Percentiles rank a stretch among this genome's conserved stretches.
phyloP scores from a whole-genome alignment of 2,113 vertebrate species.

The Toxotes jaculatrix region DNA sequence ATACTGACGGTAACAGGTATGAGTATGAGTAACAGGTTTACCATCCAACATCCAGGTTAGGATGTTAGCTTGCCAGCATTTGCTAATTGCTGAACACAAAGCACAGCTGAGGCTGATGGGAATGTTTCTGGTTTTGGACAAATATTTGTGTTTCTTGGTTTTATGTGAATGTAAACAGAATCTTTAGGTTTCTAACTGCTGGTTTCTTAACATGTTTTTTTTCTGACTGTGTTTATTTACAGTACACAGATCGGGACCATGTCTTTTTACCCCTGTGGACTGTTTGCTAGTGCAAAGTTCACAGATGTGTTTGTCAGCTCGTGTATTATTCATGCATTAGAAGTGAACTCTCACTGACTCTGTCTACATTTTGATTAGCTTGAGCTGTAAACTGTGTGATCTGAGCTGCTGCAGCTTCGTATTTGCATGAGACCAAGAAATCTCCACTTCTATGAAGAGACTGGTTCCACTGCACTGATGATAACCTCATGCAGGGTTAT shows the following conservation, averaged over 20 bases:
- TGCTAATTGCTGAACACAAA: no score
- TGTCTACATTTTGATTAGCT: not conserved
- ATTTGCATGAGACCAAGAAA: not conserved
- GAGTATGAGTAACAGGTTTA: no score
- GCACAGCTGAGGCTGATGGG: no score
- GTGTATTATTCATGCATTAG: constrained; percentile 18
- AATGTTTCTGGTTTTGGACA: no score
- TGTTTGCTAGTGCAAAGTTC: not conserved
- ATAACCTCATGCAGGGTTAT: constrained; percentile 18
- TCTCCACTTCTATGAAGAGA: not conserved
- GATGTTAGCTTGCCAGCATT: no score
- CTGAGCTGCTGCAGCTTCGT: not conserved
- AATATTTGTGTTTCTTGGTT: not conserved
- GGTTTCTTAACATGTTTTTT: not conserved
- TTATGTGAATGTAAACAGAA: no score
- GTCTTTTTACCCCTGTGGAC: not conserved
- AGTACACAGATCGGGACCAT: not conserved
- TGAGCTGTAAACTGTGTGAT: constrained; percentile 3
- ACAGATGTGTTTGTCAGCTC: not conserved
- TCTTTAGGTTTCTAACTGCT: no score
- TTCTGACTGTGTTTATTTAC: not conserved
- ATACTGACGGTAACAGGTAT: no score
- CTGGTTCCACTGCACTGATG: not conserved
- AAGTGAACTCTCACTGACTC: constrained; percentile 5
- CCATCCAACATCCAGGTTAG: no score